Evolutionary conservation across 2,888 invertebrate genomes (phyloP).

Genomic region (Drosophila meridionalis): DNA sequence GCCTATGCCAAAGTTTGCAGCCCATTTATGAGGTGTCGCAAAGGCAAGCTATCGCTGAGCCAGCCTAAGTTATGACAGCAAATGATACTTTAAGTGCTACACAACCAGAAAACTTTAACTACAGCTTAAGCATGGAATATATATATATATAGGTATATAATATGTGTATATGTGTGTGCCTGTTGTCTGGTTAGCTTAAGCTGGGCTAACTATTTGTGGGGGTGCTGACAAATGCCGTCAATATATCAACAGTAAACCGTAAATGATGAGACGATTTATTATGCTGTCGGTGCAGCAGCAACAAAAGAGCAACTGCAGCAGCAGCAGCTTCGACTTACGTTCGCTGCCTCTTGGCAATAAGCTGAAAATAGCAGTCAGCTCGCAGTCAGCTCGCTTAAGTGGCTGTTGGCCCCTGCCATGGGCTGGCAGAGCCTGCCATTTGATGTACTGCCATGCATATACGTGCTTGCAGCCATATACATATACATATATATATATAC

Average conservation of each 20-base stretch:
- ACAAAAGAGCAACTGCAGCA: conserved; percentile 9
- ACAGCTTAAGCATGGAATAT: conserved; percentile 24
- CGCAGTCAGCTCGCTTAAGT: conserved; percentile 54
- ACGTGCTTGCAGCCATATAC: conserved; percentile 17
- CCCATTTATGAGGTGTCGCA: conserved; percentile 33
- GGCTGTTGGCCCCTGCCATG: conserved; percentile 57
- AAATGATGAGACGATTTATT: conserved; percentile 76
- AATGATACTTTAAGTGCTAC: conserved; percentile 46
- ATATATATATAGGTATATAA: neutral
- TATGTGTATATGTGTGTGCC: neutral
- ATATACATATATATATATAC: conserved; percentile 26
- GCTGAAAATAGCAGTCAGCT: conserved; percentile 53
- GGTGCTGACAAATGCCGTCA: conserved; percentile 73
- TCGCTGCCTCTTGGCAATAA: conserved; percentile 60
- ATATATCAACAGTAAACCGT: conserved; percentile 71
- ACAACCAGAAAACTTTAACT: conserved; percentile 17
- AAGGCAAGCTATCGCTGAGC: conserved; percentile 15
- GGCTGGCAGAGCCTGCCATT: conserved; percentile 31
- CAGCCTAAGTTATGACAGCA: conserved; percentile 18
- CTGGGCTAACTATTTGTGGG: conserved; percentile 29
- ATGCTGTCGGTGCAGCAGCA: conserved; percentile 45
- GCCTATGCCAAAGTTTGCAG: conserved; percentile 58
- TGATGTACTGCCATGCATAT: conserved; percentile 23
- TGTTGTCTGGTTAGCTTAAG: neutral
- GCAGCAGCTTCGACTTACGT: conserved; percentile 23